Evolutionary conservation across 1,140 invertebrate species (phyloP), one percentile per base, ranked within the genome.

Genomic region (Listronotus bonariensis): DNA sequence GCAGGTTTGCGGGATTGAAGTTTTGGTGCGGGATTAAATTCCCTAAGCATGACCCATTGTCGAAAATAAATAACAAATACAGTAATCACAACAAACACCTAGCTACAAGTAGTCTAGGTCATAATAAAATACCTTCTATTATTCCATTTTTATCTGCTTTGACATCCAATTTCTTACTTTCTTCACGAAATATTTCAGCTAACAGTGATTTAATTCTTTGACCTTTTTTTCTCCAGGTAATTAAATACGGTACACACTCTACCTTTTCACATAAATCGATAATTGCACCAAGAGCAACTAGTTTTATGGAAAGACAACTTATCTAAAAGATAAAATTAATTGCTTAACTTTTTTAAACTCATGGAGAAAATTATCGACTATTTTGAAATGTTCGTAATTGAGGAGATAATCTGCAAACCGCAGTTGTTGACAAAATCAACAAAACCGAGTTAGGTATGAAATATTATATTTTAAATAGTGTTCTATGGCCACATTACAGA

Each of bases 231-330:
- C 48, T 68, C 71, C 71, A 72, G 3, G 71, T 71, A 10, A 71
- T 55, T 20, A 73, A 54, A 62, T 69, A 73, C 0, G 69, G 71
- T 11, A 69, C 55, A 49, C 64, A 66, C 18, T 67, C 14, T 15
- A 11, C 36, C 14, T 51, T 55, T 54, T 68, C 67, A 42, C 66
- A 68, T 15, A 72, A 43, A 48, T 72, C 71, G 36, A 70, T 59
- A 15, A 73, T 34, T 3, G 49, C 49, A 14, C 67, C 67, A 17
- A 71, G 43, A 7, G 63, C 65, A 12, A 68, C 49, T n/a, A 73
- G 15, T 64, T 71, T 58, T 26, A 71, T 45, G n/a, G 67, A 53
- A 43, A 65, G 45, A 15, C 41, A 58, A 43, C 45, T 55, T 10
- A 49, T 62, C 66, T 67, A 41, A 12, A 69, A n/a, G n/a, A n/a